Percentiles rank a stretch among this genome's conserved stretches.
phyloP scores from a whole-genome alignment of 2,888 invertebrate genomes.

The Orchestes rusci region DNA sequence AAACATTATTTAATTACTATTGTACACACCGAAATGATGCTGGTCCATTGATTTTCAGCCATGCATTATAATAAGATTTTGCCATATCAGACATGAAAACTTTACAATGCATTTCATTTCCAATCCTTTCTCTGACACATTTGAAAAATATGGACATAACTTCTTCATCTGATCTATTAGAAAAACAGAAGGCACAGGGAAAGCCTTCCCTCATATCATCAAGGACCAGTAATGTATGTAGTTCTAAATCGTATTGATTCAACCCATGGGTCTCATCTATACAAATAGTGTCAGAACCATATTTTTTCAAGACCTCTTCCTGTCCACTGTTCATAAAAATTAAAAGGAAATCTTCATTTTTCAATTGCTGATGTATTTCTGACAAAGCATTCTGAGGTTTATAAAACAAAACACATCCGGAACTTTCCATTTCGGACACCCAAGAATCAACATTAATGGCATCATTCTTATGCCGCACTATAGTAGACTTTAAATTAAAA shows the following conservation, averaged over 20 bases:
- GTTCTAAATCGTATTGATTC: conserved; percentile 23
- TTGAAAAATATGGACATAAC: conserved; percentile 10
- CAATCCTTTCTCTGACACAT: conserved; percentile 1
- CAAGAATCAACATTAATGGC: conserved; percentile 16
- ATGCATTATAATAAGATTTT: conserved; percentile 17
- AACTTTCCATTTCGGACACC: conserved; percentile 10
- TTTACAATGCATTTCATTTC: conserved; percentile 8
- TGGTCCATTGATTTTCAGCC: conserved; percentile 15
- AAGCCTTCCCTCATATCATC: conserved; percentile 20
- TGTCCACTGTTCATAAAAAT: conserved; percentile 30
- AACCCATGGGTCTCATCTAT: conserved; percentile 17
- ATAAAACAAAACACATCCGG: conserved; percentile 19
- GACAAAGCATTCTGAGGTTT: conserved; percentile 19
- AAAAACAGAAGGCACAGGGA: conserved; percentile 14
- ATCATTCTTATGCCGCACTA: conserved; percentile 4
- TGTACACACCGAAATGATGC: too few relatives aligned
- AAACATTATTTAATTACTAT: not conserved
- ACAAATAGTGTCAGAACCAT: conserved; percentile 22
- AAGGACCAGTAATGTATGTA: conserved; percentile 24
- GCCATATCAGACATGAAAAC: conserved; percentile 23
- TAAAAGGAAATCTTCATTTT: conserved; percentile 30
- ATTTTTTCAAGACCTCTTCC: conserved; percentile 26
- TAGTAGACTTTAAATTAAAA: conserved; percentile 13
- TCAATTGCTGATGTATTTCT: conserved; percentile 21
- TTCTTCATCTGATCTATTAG: conserved; percentile 6